Evolutionary conservation across 2,113 vertebrate genomes (phyloP).

Genomic region (Carassius carassius): DNA sequence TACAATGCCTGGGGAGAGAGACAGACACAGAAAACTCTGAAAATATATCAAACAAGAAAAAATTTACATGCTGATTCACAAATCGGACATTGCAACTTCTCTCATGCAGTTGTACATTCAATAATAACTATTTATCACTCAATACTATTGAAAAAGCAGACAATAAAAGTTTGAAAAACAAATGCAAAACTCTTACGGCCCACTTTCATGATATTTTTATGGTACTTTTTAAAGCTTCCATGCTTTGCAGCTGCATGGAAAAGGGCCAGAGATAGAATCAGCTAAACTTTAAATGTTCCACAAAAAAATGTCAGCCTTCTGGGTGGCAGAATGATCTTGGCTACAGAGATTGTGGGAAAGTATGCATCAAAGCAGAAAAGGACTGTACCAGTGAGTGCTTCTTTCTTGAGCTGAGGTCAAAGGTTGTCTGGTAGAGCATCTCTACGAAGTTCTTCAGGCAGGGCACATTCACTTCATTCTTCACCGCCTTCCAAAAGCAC

Average conservation of each 20-base stretch:
- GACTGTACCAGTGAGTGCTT: constrained; percentile 94
- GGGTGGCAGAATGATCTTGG: constrained; percentile 2
- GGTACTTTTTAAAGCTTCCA: not conserved
- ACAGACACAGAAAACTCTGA: constrained; percentile 14
- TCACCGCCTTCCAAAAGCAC: constrained; percentile 87
- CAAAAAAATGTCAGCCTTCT: not conserved
- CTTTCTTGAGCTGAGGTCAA: constrained; percentile 98
- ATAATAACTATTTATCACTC: not conserved
- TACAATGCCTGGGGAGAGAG: constrained; percentile 84
- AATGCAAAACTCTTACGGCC: not conserved
- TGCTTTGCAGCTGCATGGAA: not conserved
- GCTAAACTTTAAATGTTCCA: not conserved
- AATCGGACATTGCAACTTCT: not conserved
- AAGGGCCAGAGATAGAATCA: not conserved
- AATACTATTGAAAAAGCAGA: not conserved
- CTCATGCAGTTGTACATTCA: not conserved
- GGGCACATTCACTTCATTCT: constrained; percentile 99
- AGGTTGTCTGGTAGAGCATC: constrained; percentile 99
- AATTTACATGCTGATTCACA: not conserved
- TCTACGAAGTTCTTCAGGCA: constrained; percentile 99
- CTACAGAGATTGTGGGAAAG: constrained; percentile 6
- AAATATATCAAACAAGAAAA: not conserved
- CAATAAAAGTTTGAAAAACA: not conserved
- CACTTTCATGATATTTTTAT: not conserved
- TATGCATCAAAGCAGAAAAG: not conserved